Base-by-base conservation (phyloP, 2,888 invertebrate genomes). In the Nomada lathburiana region DNA sequence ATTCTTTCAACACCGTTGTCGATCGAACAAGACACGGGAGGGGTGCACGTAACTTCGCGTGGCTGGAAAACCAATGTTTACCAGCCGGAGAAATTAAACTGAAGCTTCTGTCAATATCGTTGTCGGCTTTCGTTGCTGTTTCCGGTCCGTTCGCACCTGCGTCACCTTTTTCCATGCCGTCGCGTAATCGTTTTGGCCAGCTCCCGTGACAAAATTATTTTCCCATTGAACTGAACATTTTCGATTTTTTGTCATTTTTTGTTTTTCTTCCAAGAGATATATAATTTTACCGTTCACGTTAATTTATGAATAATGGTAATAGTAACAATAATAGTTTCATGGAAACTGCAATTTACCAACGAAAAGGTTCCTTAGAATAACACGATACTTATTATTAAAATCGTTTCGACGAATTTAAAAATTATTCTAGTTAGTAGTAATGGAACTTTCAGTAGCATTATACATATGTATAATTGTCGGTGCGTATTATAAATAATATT, bases 91-190 rank as follows among this genome's bases (percentile, higher is more conserved):
- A 92, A 92, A 93, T 92, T 93, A 93, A 92, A 93, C 92, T 89
- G 91, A 90, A 91, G 92, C 91, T 92, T 92, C 90, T 92, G 92
- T 93, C 92, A 92, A 93, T 92, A 93, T 89, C 91, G 87, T 82
- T 86, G 90, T 89, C 91, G 90, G 91, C 92, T 91, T 91, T 90
- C 89, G 86, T 88, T 89, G 86, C 89, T 89, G 88, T 88, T 88
- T 80, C 86, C 68, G 64, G 47, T n/a, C 55, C 67, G 72, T 86
- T 67, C 89, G 81, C 88, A 83, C 83, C 86, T 87, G 89, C 88
- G 90, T 87, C 89, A 86, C 85, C 78, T 84, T 88, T 90, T 90
- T 87, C 83, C 88, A 67, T 70, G 63, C 70, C 84, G 59, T 63
- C 73, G 59, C 76, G 77, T 85, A 76, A 81, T 83, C 80, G 78